These are phyloP conservation scores for Phaethornis superciliosus DNA, from an alignment of 2,113 vertebrate species.

Conservation along the genomic window DNA sequence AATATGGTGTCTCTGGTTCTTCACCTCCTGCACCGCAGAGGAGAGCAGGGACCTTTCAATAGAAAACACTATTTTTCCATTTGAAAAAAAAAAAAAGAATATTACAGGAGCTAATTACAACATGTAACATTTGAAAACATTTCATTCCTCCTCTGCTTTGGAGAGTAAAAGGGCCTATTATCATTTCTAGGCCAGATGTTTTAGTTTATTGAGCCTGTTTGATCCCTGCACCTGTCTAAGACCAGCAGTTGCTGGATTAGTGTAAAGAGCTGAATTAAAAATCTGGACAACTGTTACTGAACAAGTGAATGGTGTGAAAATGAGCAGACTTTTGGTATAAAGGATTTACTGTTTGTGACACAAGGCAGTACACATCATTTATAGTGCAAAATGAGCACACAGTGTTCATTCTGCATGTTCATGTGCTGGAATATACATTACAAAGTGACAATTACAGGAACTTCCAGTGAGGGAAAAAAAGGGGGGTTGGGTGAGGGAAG, in stretches of 20 bases:
- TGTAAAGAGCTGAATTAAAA: conserved; percentile 79
- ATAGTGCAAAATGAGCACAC: conserved; percentile 56
- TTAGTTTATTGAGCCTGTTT: conserved; percentile 82
- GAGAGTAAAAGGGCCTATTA: conserved; percentile 81
- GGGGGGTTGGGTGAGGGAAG: not conserved
- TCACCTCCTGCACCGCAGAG: not conserved
- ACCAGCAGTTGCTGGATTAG: conserved; percentile 87
- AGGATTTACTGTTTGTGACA: conserved; percentile 83
- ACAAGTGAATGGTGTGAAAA: conserved; percentile 85
- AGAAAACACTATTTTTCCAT: conserved; percentile 17
- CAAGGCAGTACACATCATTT: conserved; percentile 76
- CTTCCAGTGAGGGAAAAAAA: conserved; percentile 62
- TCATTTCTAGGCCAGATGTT: conserved; percentile 85
- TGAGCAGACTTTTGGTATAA: conserved; percentile 80
- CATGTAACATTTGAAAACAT: conserved; percentile 78
- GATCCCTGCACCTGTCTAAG: conserved; percentile 86
- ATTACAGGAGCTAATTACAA: conserved; percentile 69
- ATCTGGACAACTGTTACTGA: conserved; percentile 84
- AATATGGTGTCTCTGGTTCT: not conserved
- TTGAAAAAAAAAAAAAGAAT: not conserved
- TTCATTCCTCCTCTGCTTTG: conserved; percentile 71
- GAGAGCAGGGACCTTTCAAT: not conserved
- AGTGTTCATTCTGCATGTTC: conserved; percentile 57
- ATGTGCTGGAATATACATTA: conserved; percentile 74
- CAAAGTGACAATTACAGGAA: conserved; percentile 73